Evolutionary conservation across 2,888 invertebrate genomes (phyloP).

Genomic region (Apodemia mormo): DNA sequence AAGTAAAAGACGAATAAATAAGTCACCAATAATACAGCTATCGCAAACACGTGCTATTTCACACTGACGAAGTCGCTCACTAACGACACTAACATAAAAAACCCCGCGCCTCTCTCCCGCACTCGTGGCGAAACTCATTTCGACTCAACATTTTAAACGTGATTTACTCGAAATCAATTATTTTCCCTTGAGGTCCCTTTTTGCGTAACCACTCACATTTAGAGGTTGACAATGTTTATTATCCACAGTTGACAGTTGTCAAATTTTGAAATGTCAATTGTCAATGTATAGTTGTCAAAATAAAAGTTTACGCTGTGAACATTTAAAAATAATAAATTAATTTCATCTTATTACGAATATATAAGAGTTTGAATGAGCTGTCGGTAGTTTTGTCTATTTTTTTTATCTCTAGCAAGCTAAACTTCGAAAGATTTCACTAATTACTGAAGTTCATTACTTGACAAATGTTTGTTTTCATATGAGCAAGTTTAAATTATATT

Average conservation of each 20-base stretch:
- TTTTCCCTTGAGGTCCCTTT: no score
- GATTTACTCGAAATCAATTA: no score
- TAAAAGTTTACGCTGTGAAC: constrained; percentile 16
- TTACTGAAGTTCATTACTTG: constrained; percentile 45
- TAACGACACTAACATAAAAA: no score
- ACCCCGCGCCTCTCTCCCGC: no score
- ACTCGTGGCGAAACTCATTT: no score
- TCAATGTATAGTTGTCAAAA: constrained; percentile 13
- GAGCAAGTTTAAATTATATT: constrained; percentile 45
- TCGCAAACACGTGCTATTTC: no score
- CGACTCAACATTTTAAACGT: no score
- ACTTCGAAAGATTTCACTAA: not conserved
- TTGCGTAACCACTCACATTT: no score
- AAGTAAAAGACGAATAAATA: no score
- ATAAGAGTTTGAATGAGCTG: not conserved
- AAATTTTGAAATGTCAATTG: constrained; percentile 14
- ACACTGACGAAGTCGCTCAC: no score
- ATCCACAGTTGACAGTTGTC: not conserved
- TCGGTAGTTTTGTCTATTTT: constrained; percentile 1
- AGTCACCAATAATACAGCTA: no score
- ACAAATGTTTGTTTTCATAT: constrained; percentile 71
- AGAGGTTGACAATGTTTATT: constrained; percentile 27
- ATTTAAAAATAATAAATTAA: constrained; percentile 19
- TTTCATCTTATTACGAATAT: constrained; percentile 17
- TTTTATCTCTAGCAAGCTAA: not conserved